Evolutionary conservation across 2,113 vertebrate genomes (phyloP), one percentile per base, ranked within the genome.

Genomic region (Zingel zingel): DNA sequence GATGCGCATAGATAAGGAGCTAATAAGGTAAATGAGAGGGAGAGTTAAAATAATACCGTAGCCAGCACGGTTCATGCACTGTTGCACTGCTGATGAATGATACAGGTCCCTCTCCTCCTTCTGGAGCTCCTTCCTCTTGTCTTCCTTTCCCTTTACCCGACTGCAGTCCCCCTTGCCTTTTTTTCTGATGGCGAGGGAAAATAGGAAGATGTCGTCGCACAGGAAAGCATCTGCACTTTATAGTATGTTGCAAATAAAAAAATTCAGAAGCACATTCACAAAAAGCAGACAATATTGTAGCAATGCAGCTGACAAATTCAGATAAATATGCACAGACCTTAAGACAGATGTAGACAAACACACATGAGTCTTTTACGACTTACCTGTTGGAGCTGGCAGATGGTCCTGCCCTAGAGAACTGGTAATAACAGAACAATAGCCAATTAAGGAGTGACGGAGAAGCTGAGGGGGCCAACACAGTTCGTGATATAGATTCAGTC

Each of bases 1-100:
- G 92, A 93, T 92, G 88, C 50, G 65, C 76, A 92, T 76, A 86
- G 90, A 91, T 91, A 89, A 90, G 90, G 82, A 92, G 93, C 92
- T 93, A 91, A 94, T 91, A 91, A 82, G 86, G 80, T 83, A 91
- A 94, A 93, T 93, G 91, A 93, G 91, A 91, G 81, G 89, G 88
- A 93, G 88, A 91, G 89, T 91, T 90, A 63, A 91, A 88, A 93
- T 91, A 90, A 93, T 86, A 88, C 77, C n/a, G 51, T 83, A 86
- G 88, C 89, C 86, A 85, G 81, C 80, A 81, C 30, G 54, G 84
- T 91, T 92, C 88, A 93, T 72, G 87, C 90, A 84, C 91, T 85
- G 85, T 69, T 92, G 88, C 90, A 75, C 88, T 59, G 81, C 86
- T 93, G 92, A 93, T 91, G 74, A 93, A 92, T 91, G 88, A 89